Percentiles rank a stretch among this genome's conserved stretches.
These are phyloP conservation scores for Pomatostomus ruficeps DNA, from an alignment of 2,113 vertebrate species.

Conservation along the genomic window DNA sequence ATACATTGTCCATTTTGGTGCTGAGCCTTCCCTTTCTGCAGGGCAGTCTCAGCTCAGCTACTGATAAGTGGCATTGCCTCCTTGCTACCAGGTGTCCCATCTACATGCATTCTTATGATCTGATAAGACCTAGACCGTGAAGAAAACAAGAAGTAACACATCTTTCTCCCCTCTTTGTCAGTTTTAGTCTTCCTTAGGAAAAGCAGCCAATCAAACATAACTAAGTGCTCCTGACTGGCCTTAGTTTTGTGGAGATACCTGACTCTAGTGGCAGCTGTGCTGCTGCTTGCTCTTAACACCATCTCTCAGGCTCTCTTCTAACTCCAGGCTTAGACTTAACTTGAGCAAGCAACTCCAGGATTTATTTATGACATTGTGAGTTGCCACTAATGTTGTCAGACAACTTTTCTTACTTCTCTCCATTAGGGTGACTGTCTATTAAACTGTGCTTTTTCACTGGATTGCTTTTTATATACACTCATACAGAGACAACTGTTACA, in stretches of 20 bases:
- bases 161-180: neutral
- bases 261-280: neutral
- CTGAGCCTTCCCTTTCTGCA: neutral
- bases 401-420: neutral
- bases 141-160: neutral
- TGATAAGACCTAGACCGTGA: neutral
- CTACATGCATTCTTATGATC: neutral
- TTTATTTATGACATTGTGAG: neutral
- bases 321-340: neutral
- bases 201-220: neutral
- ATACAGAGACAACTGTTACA: neutral
- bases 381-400: neutral
- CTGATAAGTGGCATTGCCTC: neutral
- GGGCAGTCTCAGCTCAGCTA: neutral
- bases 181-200: neutral
- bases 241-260: neutral
- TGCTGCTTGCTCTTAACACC: neutral
- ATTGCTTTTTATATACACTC: neutral
- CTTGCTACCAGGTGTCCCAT: neutral
- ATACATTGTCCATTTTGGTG: neutral
- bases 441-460: neutral
- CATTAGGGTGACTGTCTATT: neutral
- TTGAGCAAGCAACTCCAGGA: neutral
- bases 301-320: neutral
- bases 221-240: neutral